phyloP scores from a whole-genome alignment of 2,113 vertebrate genomes.

The Rafetus swinhoei region DNA sequence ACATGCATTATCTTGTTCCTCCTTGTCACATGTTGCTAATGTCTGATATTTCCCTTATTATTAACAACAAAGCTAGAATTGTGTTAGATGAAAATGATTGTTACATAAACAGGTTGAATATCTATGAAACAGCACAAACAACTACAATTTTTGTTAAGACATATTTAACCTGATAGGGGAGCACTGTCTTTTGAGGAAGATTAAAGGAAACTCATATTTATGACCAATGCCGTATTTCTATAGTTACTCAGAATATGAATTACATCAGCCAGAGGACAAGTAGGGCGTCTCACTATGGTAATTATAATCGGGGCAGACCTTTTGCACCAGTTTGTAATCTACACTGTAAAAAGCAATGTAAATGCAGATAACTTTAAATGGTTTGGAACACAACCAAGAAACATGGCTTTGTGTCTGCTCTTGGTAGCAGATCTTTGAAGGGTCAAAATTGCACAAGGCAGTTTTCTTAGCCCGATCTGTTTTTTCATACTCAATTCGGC shows the following conservation, averaged over 20 bases:
- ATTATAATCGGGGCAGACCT: slow-evolving; percentile 99
- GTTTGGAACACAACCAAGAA: slow-evolving; percentile 98
- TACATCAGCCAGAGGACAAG: slow-evolving; percentile 91
- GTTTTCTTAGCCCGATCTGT: slow-evolving; percentile 99
- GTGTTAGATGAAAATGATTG: not conserved
- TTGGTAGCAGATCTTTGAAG: slow-evolving; percentile 96
- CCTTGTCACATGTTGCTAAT: slow-evolving; percentile 2
- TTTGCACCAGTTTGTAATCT: slow-evolving; percentile 99
- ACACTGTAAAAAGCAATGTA: slow-evolving; percentile 99
- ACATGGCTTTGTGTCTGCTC: slow-evolving; percentile 99
- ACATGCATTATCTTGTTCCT: slow-evolving; percentile 37
- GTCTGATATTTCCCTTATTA: slow-evolving; percentile 24
- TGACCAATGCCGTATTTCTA: slow-evolving; percentile 26
- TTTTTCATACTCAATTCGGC: slow-evolving; percentile 99
- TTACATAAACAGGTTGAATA: slow-evolving; percentile 62
- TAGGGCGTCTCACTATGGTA: slow-evolving; percentile 98
- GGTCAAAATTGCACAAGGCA: slow-evolving; percentile 92
- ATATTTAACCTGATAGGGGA: slow-evolving; percentile 71
- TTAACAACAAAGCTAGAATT: not conserved
- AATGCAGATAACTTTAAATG: slow-evolving; percentile 99
- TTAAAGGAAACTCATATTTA: slow-evolving; percentile 47
- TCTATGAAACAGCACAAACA: slow-evolving; percentile 70
- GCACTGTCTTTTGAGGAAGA: slow-evolving; percentile 63
- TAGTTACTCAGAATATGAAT: fast-evolving
- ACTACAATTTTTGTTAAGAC: slow-evolving; percentile 53